Percentiles rank a stretch among this genome's conserved stretches.
Conservation (phyloP, 2,888 invertebrate species). For the Yponomeuta malinellus region DNA sequence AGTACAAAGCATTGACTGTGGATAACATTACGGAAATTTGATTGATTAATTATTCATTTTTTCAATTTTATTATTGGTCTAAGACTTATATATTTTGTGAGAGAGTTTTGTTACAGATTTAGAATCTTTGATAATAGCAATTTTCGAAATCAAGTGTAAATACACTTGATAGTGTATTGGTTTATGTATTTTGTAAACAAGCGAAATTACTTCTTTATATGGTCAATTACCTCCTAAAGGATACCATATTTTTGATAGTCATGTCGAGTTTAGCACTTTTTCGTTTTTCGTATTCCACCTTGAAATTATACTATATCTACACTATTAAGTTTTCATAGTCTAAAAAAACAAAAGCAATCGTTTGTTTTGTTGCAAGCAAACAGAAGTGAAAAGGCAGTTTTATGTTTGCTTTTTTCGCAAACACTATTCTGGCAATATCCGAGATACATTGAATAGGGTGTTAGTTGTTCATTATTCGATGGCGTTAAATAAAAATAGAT, state of each 20-base stretch:
- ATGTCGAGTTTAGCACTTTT: background rate
- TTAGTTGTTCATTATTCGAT: conserved; percentile 4
- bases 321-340: conserved; percentile 16
- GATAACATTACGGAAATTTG: no score
- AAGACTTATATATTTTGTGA: no score
- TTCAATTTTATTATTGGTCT: no score
- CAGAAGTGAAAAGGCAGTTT: background rate
- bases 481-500: conserved; percentile 5
- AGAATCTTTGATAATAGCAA: no score
- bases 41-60: no score
- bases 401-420: background rate
- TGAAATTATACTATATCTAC: background rate
- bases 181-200: no score
- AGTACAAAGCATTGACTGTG: no score
- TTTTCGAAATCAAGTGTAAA: no score
- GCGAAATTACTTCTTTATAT: background rate
- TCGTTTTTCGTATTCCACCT: background rate
- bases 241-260: background rate
- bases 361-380: background rate
- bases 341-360: conserved; percentile 5
- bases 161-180: no score
- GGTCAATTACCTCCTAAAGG: background rate
- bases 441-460: background rate
- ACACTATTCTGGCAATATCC: conserved; percentile 6
- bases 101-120: no score